Evolutionary conservation across 2,113 vertebrate genomes (phyloP).

Genomic region (Microtus pennsylvanicus): DNA sequence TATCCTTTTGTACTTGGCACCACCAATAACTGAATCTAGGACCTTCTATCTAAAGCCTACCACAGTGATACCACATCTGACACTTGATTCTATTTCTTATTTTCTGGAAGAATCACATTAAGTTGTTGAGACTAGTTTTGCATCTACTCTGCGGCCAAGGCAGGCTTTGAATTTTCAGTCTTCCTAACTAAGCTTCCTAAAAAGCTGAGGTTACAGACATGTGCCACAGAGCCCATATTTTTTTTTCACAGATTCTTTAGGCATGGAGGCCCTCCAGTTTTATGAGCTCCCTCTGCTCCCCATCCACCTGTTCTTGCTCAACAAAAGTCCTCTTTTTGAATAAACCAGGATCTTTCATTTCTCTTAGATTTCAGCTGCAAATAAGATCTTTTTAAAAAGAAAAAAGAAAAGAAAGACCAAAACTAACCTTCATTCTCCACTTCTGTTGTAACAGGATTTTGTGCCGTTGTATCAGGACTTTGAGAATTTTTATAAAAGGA

Average conservation of each 20-base stretch:
- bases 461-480: constrained; percentile 98
- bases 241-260: neutral
- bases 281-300: neutral
- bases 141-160: neutral
- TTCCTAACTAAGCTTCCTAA: neutral
- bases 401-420: neutral
- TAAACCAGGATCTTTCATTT: neutral
- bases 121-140: neutral
- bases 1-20: neutral
- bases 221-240: neutral
- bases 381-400: neutral
- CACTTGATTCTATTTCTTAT: neutral
- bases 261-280: neutral
- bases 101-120: neutral
- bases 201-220: neutral
- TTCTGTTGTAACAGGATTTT: constrained; percentile 91
- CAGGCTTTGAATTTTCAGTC: neutral
- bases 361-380: neutral
- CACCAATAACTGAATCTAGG: neutral
- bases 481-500: constrained; percentile 96
- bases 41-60: neutral
- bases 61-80: neutral
- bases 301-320: neutral
- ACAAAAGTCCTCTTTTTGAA: neutral
- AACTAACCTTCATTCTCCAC: constrained; percentile 74